Percentiles rank a stretch among this genome's conserved stretches.
These are phyloP conservation scores for Tamias sibiricus DNA, from an alignment of 2,113 vertebrate genomes.

Conservation along the genomic window DNA sequence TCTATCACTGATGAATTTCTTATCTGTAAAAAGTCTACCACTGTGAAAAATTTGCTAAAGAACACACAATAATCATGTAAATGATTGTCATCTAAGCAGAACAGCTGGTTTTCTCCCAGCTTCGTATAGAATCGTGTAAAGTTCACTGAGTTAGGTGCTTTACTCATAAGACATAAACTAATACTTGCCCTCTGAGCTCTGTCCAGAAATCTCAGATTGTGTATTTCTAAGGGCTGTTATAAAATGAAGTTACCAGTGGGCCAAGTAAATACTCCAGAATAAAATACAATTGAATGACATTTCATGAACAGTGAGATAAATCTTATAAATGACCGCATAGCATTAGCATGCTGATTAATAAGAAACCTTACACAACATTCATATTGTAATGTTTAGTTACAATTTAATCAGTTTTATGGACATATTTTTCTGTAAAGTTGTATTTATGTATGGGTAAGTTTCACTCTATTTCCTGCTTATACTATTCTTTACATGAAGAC, in stretches of 20 bases:
- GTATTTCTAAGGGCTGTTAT: neutral
- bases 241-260: neutral
- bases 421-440: neutral
- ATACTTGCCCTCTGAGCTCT: neutral
- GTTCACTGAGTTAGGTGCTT: slow-evolving; percentile 16
- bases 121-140: slow-evolving; percentile 29
- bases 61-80: slow-evolving; percentile 66
- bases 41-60: slow-evolving; percentile 54
- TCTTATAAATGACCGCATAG: neutral
- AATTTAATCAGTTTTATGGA: neutral
- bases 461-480: neutral
- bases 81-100: slow-evolving; percentile 57
- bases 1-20: slow-evolving; percentile 59
- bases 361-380: neutral
- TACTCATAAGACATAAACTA: neutral
- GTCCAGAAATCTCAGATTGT: neutral
- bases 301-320: neutral
- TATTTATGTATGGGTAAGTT: neutral
- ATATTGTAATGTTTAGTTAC: neutral
- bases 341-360: neutral
- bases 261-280: neutral
- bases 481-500: neutral
- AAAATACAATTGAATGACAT: neutral
- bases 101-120: neutral
- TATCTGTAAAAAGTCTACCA: slow-evolving; percentile 55